Evolutionary conservation across 2,888 invertebrate species (phyloP).

Genomic region (Saturnia japonica): DNA sequence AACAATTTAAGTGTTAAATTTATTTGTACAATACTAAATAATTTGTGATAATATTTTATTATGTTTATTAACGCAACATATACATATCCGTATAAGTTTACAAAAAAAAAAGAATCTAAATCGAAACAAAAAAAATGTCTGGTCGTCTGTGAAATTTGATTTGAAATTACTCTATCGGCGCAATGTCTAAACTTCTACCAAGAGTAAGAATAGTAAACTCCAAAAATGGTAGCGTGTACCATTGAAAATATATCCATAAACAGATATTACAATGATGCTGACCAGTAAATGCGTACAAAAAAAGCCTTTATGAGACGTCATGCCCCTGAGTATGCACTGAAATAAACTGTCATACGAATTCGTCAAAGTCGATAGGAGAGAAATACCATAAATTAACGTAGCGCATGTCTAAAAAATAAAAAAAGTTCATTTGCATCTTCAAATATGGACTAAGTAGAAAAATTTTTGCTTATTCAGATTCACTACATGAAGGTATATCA

Average conservation of each 20-base stretch:
- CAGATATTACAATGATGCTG: not conserved
- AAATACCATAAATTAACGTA: no score
- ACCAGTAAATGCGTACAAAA: not conserved
- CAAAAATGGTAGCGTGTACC: not conserved
- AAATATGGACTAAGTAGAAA: not conserved
- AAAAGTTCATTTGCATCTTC: not conserved
- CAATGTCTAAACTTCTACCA: not conserved
- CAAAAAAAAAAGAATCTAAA: no score
- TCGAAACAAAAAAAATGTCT: no score
- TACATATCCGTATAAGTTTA: no score
- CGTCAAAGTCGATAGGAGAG: not conserved
- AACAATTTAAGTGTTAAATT: no score
- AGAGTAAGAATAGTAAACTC: not conserved
- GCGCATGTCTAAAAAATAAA: not conserved
- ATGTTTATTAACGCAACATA: no score
- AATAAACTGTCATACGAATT: not conserved
- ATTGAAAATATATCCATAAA: not conserved
- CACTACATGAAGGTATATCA: constrained; percentile 33
- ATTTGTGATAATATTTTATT: no score
- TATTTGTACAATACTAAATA: no score
- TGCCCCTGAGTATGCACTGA: no score
- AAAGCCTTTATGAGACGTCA: not conserved
- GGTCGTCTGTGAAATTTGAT: not conserved
- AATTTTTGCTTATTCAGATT: constrained; percentile 28
- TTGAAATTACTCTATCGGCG: not conserved